Conservation (phyloP, 2,113 vertebrate species). For the Hemiscyllium ocellatum region DNA sequence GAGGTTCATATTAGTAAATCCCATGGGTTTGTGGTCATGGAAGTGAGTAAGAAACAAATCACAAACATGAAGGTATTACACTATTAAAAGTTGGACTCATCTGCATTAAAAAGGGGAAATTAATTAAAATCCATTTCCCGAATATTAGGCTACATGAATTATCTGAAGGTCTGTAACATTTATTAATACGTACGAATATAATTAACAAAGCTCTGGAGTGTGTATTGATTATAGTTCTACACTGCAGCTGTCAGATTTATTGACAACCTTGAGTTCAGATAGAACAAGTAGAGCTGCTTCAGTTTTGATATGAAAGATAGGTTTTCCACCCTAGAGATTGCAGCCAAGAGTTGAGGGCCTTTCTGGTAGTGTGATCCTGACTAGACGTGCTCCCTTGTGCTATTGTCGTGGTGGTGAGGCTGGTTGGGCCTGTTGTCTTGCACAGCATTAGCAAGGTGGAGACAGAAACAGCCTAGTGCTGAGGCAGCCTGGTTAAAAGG, state of each 20-base stretch:
- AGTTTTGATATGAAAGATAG: background rate
- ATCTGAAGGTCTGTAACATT: background rate
- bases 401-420: background rate
- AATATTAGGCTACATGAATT: background rate
- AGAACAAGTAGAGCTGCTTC: background rate
- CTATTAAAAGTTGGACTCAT: background rate
- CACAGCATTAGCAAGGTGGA: background rate
- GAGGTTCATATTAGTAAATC: background rate
- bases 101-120: background rate
- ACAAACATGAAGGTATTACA: background rate
- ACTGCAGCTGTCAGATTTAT: background rate
- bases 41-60: background rate
- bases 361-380: background rate
- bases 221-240: background rate
- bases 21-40: background rate
- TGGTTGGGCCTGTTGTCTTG: background rate
- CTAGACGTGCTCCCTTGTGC: background rate
- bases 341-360: background rate
- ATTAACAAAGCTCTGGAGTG: background rate
- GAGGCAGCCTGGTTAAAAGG: background rate
- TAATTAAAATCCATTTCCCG: background rate
- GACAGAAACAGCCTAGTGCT: background rate
- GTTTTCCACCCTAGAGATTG: background rate
- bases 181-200: background rate
- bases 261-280: background rate